phyloP scores from a whole-genome alignment of 2,888 invertebrate species.

The Melieria picta region DNA sequence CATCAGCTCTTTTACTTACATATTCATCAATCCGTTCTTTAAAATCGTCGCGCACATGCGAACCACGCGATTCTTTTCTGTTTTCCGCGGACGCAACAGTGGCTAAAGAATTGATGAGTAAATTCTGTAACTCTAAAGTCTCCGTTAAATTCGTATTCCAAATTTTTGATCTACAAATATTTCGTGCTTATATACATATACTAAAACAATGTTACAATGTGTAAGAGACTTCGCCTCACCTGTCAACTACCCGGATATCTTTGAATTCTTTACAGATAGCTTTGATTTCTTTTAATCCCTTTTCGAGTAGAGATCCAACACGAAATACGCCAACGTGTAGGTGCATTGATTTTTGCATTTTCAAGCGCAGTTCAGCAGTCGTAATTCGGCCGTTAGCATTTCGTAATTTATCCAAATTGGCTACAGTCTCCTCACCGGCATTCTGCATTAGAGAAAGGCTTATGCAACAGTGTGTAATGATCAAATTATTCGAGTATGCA shows the following conservation, averaged over 20 bases:
- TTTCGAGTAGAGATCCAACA: slow-evolving; percentile 83
- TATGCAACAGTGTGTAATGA: background rate
- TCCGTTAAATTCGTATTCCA: slow-evolving; percentile 98
- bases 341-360: slow-evolving; percentile 98
- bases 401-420: slow-evolving; percentile 89
- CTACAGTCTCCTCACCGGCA: slow-evolving; percentile 90
- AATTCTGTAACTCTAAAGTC: slow-evolving; percentile 94
- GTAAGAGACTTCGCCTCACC: slow-evolving; percentile 37
- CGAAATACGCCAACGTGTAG: slow-evolving; percentile 96
- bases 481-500: background rate
- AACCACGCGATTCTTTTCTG: slow-evolving; percentile 95
- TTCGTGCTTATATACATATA: background rate
- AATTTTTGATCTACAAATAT: slow-evolving; percentile 69
- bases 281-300: slow-evolving; percentile 79
- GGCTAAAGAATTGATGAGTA: slow-evolving; percentile 89
- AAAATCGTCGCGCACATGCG: slow-evolving; percentile 96
- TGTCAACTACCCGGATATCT: slow-evolving; percentile 80
- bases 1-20: slow-evolving; percentile 70
- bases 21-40: slow-evolving; percentile 85
- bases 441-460: slow-evolving; percentile 67
- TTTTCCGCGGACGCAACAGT: slow-evolving; percentile 93
- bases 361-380: slow-evolving; percentile 84
- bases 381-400: slow-evolving; percentile 78
- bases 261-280: slow-evolving; percentile 78
- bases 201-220: background rate